A percentile compares a stretch with the other conserved stretches of the same genome.
These are phyloP conservation scores for Benthosema pterotum DNA, from an alignment of 2,797 vertebrate species.

Conservation along the genomic window DNA sequence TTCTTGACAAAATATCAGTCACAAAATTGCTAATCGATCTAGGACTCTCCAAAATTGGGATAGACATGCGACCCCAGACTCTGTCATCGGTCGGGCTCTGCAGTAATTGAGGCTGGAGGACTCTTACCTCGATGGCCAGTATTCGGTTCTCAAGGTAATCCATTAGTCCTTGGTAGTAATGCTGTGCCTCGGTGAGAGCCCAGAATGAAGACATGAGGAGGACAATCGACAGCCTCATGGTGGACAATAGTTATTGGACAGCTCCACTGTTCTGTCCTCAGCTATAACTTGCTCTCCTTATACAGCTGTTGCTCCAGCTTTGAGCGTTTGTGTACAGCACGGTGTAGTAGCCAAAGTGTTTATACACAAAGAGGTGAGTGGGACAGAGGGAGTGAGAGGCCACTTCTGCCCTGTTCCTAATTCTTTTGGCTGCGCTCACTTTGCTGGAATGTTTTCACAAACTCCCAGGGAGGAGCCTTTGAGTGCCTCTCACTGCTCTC, in stretches of 20 bases:
- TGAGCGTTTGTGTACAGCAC: conserved; percentile 4
- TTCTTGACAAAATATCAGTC: too few relatives aligned
- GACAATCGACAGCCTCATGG: conserved; percentile 77
- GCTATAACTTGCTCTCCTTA: conserved; percentile 15
- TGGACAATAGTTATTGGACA: conserved; percentile 36
- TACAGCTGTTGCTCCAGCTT: not conserved
- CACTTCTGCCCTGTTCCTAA: conserved; percentile 59
- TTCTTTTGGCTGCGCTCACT: conserved; percentile 68
- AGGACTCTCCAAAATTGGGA: too few relatives aligned
- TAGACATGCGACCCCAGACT: too few relatives aligned
- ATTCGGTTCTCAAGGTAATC: conserved; percentile 95
- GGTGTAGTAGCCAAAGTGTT: not conserved
- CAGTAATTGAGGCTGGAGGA: not conserved
- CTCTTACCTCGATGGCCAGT: conserved; percentile 90
- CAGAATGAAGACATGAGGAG: conserved; percentile 79
- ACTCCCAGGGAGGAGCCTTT: conserved; percentile 81
- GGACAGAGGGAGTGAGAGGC: conserved; percentile 45
- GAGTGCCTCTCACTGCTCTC: conserved; percentile 52
- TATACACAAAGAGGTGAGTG: conserved; percentile 36
- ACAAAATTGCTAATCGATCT: too few relatives aligned
- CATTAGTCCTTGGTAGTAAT: conserved; percentile 92
- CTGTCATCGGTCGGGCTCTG: too few relatives aligned
- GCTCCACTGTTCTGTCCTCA: conserved; percentile 32
- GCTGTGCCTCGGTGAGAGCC: conserved; percentile 76
- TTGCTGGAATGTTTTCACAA: conserved; percentile 85